Conservation (phyloP, 2,888 invertebrate species). For the Drosophila cognata region DNA sequence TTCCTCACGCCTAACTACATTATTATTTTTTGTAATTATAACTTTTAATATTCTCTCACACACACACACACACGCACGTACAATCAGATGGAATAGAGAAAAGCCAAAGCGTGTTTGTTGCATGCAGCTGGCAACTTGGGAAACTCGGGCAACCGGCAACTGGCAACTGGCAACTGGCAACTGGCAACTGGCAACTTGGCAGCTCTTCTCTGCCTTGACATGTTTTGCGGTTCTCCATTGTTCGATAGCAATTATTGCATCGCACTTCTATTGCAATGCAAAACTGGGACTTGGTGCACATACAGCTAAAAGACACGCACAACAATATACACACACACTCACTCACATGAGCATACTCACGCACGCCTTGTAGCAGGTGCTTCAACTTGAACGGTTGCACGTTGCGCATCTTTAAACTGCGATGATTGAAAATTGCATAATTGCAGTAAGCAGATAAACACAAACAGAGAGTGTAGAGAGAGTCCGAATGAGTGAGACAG, state of each 20-base stretch:
- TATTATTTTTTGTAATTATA: slow-evolving; percentile 67
- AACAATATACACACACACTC: slow-evolving; percentile 18
- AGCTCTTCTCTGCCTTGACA: slow-evolving; percentile 31
- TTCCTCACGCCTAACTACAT: slow-evolving; percentile 23
- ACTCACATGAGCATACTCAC: slow-evolving; percentile 25
- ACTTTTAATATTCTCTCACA: slow-evolving; percentile 71
- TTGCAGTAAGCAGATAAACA: slow-evolving; percentile 56
- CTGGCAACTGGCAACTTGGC: slow-evolving; percentile 4
- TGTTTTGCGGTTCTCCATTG: slow-evolving; percentile 60
- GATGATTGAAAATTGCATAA: slow-evolving; percentile 81
- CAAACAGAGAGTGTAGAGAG: background rate
- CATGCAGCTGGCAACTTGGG: slow-evolving; percentile 28
- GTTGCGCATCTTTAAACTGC: slow-evolving; percentile 76
- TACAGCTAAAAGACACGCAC: slow-evolving; percentile 33
- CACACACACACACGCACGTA: background rate
- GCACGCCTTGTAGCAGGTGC: slow-evolving; percentile 66
- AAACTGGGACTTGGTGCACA: slow-evolving; percentile 39
- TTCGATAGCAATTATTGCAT: slow-evolving; percentile 77
- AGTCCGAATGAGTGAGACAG: background rate
- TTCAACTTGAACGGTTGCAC: slow-evolving; percentile 70
- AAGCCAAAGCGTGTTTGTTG: slow-evolving; percentile 3
- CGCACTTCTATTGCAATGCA: slow-evolving; percentile 73
- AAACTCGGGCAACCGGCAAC: slow-evolving; percentile 10
- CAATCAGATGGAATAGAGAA: slow-evolving; percentile 1
- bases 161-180: background rate